Base-by-base conservation (phyloP, 2,888 invertebrate species). In the Gari tellinella region DNA sequence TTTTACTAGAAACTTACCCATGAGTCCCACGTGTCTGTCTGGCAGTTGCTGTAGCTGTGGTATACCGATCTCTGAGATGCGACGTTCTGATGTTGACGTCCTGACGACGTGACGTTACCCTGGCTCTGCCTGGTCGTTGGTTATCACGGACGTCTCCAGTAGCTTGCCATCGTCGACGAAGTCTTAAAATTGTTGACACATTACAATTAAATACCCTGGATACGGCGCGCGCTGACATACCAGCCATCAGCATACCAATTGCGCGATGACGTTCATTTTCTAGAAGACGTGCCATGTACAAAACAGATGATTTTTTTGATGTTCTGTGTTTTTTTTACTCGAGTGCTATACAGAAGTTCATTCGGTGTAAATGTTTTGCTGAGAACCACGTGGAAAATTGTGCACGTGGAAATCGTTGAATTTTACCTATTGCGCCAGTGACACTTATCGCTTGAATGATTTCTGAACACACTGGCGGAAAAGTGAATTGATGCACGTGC, bases 211-310 rank as follows among this genome's bases (percentile, higher is more conserved):
- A 15, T 19, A 1, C 31, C 52, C 52, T 31, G 14, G 52, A 31
- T 8, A 37, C 37, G 31, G n/a, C n/a, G n/a, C 31, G 37, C 7
- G 15, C 37, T 15, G 52, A 52, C 26, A 31, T 31, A 31, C 31
- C 31, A 10, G 31, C 31, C 31, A 31, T 31, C 31, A 31, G 31
- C 31, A 31, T 52, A 12, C 52, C 37, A 52, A 52, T 3, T 31
- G 37, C 52, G 26, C 37, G 52, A 17, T 37, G 19, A 17, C 52
- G 2, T 37, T 26, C 26, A 51, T 51, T 51, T 51, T 52, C n/a
- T 7, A 31, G 10, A 31, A 31, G 31, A 10, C 31, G 31, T 31
- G 31, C 31, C 31, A 31, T 31, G 31, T 14, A 37, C n/a, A 10
- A 51, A 23, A 51, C 51, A 31, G 4, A 31, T 31, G 10, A 10